Conservation (phyloP, 2,888 invertebrate species). For the Drosophila tanythrix region DNA sequence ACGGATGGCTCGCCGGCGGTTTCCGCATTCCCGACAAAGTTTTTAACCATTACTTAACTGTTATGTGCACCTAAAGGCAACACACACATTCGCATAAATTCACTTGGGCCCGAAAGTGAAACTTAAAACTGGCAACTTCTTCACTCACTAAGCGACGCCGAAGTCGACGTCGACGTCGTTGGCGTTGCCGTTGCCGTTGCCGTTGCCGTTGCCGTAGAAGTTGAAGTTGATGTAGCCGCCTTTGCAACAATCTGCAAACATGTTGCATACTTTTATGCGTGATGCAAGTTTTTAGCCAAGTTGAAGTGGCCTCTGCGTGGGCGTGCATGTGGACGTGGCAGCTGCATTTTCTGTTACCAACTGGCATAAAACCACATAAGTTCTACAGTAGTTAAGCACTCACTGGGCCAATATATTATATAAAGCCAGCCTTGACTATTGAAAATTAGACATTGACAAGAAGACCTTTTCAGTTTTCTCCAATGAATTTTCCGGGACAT, state of each 20-base stretch:
- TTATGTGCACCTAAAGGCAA: conserved; percentile 78
- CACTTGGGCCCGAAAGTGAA: conserved; percentile 81
- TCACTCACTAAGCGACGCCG: conserved; percentile 39
- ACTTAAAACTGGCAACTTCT: conserved; percentile 72
- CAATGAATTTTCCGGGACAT: too few species aligned
- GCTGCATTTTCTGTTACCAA: background rate
- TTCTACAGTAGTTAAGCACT: background rate
- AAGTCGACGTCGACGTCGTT: conserved; percentile 35
- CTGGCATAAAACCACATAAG: conserved; percentile 4
- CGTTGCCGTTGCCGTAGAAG: conserved; percentile 33
- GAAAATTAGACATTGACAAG: too few species aligned
- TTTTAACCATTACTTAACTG: conserved; percentile 79
- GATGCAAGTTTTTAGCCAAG: conserved; percentile 51
- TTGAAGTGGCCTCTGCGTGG: conserved; percentile 26
- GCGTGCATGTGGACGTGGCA: conserved; percentile 6
- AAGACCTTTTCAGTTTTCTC: background rate
- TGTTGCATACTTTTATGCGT: conserved; percentile 72
- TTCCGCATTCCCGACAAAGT: conserved; percentile 51
- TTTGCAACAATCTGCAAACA: conserved; percentile 75
- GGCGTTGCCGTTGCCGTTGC: conserved; percentile 29
- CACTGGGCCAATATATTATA: background rate
- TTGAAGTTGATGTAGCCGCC: conserved; percentile 31
- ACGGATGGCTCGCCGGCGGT: conserved; percentile 31
- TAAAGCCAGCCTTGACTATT: background rate
- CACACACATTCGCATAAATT: conserved; percentile 58